A percentile compares a stretch with the other conserved stretches of the same genome.
Evolutionary conservation across 2,797 vertebrate genomes (phyloP).

Genomic region (Tachyglossus aculeatus): DNA sequence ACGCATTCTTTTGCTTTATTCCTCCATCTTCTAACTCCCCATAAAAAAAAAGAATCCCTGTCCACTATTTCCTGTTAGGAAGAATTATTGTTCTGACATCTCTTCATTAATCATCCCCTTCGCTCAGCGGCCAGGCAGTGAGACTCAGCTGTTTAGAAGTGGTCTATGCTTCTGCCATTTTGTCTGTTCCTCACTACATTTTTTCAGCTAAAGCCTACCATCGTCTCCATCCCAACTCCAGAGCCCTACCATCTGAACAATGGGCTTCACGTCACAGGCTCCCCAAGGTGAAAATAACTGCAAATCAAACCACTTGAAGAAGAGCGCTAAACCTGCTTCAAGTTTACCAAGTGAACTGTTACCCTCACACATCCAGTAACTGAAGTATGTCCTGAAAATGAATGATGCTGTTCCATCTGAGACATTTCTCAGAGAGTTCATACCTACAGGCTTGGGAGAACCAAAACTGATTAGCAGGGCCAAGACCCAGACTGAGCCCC

Average conservation of each 20-base stretch:
- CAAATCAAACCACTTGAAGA: too few species aligned
- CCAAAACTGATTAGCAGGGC: too few species aligned
- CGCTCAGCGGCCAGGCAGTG: conserved; percentile 68
- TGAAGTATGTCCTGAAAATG: too few species aligned
- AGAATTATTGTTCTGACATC: conserved; percentile 85
- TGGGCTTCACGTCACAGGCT: not conserved
- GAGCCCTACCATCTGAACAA: not conserved
- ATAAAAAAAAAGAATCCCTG: conserved; percentile 24
- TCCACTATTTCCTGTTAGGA: conserved; percentile 80
- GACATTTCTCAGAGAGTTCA: too few species aligned
- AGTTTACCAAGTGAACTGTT: too few species aligned
- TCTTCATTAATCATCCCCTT: conserved; percentile 90
- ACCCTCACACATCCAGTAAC: too few species aligned
- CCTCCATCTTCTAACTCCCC: not conserved
- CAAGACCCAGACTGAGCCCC: too few species aligned
- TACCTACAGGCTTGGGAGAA: too few species aligned
- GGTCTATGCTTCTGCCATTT: conserved; percentile 47
- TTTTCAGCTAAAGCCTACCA: not conserved
- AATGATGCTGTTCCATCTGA: too few species aligned
- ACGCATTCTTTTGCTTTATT: conserved; percentile 10
- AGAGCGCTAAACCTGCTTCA: too few species aligned
- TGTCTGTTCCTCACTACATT: not conserved
- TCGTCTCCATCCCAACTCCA: not conserved
- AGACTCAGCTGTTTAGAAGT: conserved; percentile 66
- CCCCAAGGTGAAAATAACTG: too few species aligned